These are phyloP conservation scores for Philotrypesis tridentata DNA, from an alignment of 1,140 invertebrate species.

Conservation along the genomic window DNA sequence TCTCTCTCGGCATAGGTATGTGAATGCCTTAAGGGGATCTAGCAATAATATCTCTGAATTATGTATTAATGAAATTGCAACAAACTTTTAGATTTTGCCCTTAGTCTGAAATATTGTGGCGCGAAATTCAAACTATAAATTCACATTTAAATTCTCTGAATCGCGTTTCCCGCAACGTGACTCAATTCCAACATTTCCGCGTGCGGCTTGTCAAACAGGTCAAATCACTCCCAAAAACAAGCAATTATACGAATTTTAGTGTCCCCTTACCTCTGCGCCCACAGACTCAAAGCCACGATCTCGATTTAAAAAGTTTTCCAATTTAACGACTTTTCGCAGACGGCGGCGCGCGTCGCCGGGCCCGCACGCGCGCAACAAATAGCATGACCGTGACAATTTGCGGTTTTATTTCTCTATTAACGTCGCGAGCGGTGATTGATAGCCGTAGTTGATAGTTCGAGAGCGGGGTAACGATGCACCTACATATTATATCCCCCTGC, in stretches of 20 bases:
- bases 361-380: not conserved
- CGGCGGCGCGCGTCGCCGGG: no score
- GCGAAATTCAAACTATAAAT: no score
- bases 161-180: not conserved
- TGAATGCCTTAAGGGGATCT: no score
- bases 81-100: no score
- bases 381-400: conserved; percentile 28
- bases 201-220: not conserved
- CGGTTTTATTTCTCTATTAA: conserved; percentile 43
- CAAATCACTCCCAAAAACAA: not conserved
- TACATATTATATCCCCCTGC: not conserved
- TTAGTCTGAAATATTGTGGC: no score
- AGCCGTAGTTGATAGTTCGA: conserved; percentile 22
- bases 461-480: conserved; percentile 13
- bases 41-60: no score
- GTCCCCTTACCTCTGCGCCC: not conserved
- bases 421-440: conserved; percentile 35
- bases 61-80: no score
- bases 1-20: no score
- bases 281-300: not conserved
- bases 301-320: conserved; percentile 28
- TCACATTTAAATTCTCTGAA: no score
- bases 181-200: not conserved
- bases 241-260: not conserved
- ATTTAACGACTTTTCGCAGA: not conserved